Evolutionary conservation across 2,888 invertebrate species (phyloP), one percentile per base, ranked within the genome.

Genomic region (Urechis unicinctus): DNA sequence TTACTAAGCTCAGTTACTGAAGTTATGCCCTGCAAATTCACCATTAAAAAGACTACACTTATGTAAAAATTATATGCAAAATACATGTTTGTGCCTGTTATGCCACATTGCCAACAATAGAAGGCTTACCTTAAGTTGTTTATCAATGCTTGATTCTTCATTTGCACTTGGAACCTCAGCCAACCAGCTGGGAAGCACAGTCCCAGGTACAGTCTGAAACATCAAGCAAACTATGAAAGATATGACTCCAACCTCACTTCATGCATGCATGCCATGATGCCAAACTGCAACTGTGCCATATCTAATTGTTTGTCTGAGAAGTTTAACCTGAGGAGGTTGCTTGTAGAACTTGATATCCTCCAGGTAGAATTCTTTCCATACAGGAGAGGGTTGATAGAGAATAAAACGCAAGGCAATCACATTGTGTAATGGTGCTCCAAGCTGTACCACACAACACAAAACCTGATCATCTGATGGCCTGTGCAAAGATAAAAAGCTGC

Each of bases 281-380:
- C n/a, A n/a, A n/a, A n/a, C n/a, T n/a, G n/a, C n/a, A n/a, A n/a
- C n/a, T n/a, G n/a, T n/a, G n/a, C n/a, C n/a, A n/a, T n/a, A n/a
- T n/a, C 21, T 48, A 28, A 28, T 21, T 25, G 21, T 9, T 48
- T 48, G 48, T 17, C 13, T 6, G 5, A 6, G 29, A 9, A 9
- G 9, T 13, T 9, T 48, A 6, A 29, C 29, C 25, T 24, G 25
- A 9, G 28, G 26, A 26, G 9, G 25, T 13, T 17, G 6, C 29
- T 54, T 54, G 49, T 54, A 65, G 2, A 59, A 2, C 24, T 50
- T 55, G 21, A 76, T 57, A 42, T 75, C 74, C 24, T 74, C 73
- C 43, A 76, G 59, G 44, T 65, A 67, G 59, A 74, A 76, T 24
- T 76, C 76, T 50, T 71, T 72, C 76, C 76, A 76, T 4, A 74